Conservation (phyloP, 1,140 invertebrate genomes). For the Acromyrmex echinatior region DNA sequence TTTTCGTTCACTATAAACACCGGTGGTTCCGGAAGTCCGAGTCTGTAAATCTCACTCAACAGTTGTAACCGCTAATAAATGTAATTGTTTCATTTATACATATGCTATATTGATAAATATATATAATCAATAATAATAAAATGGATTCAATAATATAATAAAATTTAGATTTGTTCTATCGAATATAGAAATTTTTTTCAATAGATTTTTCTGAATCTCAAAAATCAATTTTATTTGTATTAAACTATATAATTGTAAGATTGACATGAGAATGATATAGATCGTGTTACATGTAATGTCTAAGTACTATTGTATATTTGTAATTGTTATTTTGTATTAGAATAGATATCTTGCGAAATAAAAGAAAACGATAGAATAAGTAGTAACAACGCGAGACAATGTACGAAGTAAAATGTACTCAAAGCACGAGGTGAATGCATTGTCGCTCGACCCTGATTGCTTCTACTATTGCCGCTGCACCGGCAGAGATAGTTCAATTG, state of each 20-base stretch:
- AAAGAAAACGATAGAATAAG: constrained; percentile 54
- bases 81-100: neutral
- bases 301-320: neutral
- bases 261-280: neutral
- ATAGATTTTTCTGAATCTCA: neutral
- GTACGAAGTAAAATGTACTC: constrained; percentile 73
- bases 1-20: constrained; percentile 56
- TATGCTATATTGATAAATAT: neutral
- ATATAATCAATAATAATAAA: neutral
- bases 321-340: constrained; percentile 1
- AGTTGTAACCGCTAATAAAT: neutral
- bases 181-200: neutral
- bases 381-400: constrained; percentile 70
- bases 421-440: constrained; percentile 79
- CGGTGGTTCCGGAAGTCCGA: constrained; percentile 17
- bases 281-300: neutral
- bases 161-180: neutral
- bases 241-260: neutral
- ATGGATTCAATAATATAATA: too few relatives aligned
- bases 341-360: constrained; percentile 11
- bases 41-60: neutral
- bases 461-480: constrained; percentile 66
- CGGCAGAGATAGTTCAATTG: constrained; percentile 80
- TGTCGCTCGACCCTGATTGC: constrained; percentile 78
- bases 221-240: neutral